Conservation (phyloP, 2,888 invertebrate genomes). For the Philhelius pedissequus region DNA sequence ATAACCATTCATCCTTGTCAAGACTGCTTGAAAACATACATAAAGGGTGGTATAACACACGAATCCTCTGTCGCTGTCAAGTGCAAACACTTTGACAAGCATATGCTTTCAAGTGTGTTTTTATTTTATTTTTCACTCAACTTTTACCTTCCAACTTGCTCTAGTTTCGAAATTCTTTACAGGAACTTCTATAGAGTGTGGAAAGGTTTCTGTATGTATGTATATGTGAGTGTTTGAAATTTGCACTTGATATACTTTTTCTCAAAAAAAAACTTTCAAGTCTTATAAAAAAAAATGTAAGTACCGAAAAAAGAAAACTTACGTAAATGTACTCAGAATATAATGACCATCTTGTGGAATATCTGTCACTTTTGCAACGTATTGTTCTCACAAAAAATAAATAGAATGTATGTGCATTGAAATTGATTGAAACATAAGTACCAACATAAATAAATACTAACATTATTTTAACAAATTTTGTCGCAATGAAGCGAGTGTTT, state of each 20-base stretch:
- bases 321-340: conserved; percentile 27
- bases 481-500: conserved; percentile 46
- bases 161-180: conserved; percentile 15
- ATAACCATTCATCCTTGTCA: conserved; percentile 43
- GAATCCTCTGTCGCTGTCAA: conserved; percentile 52
- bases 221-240: not conserved
- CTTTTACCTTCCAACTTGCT: conserved; percentile 29
- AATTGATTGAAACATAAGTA: not conserved
- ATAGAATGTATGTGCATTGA: not conserved
- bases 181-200: not conserved
- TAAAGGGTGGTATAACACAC: conserved; percentile 25
- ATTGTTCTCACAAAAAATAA: conserved; percentile 1
- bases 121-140: conserved; percentile 26
- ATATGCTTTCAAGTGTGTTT: conserved; percentile 51
- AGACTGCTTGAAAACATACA: conserved; percentile 31
- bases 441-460: not conserved
- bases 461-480: conserved; percentile 27
- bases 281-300: not conserved
- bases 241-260: conserved; percentile 39
- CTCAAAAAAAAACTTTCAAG: not conserved
- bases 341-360: conserved; percentile 23
- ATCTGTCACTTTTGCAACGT: conserved; percentile 24
- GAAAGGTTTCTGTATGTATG: no score
- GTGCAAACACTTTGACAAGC: conserved; percentile 56
- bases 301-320: conserved; percentile 6